Base-by-base conservation (phyloP, 2,113 vertebrate species). In the Dermatemys mawii region DNA sequence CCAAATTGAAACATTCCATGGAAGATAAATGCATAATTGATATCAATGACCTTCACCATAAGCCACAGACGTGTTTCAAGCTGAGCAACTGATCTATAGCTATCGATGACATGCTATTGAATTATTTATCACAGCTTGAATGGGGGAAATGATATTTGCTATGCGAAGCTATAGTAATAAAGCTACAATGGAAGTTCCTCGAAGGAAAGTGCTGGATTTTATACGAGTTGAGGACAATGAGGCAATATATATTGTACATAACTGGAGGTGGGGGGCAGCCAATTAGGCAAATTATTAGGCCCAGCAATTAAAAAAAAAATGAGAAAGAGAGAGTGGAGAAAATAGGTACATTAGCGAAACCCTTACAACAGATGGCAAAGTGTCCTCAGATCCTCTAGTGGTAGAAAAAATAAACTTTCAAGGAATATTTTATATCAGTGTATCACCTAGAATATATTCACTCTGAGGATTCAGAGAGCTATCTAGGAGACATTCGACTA, bases 61-160 rank as follows among this genome's bases (percentile, higher is more conserved):
- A 97, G 97, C 95, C 89, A 91, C 95, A 97, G 95, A 96, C 95
- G 96, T 44, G 32, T 97, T 97, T 98, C 96, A 95, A 97, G 94
- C 87, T 91, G 96, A 97, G 97, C 97, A 98, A 98, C 94, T 97
- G 96, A 96, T 98, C 97, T 97, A 98, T 96, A 97, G 97, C 97
- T 98, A 98, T 97, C 97, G 98, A 97, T 98, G 98, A 97, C 95
- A 97, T 94, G 90, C 97, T 98, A 97, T 96, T 98, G 97, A 98
- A 98, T 98, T 98, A 98, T 98, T 98, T 98, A 98, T 98, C 96
- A 91, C 75, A 93, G 91, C 70, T 93, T 97, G 95, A 96, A 97
- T 96, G 97, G 96, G 96, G 90, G 92, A 97, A 97, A 96, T 88
- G 11, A 96, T 95, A 96, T 98, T 98, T 98, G 97, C 96, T 97